A percentile compares a stretch with the other conserved stretches of the same genome.
Conservation (phyloP, 2,113 vertebrate species). For the Tympanuchus pallidicinctus region DNA sequence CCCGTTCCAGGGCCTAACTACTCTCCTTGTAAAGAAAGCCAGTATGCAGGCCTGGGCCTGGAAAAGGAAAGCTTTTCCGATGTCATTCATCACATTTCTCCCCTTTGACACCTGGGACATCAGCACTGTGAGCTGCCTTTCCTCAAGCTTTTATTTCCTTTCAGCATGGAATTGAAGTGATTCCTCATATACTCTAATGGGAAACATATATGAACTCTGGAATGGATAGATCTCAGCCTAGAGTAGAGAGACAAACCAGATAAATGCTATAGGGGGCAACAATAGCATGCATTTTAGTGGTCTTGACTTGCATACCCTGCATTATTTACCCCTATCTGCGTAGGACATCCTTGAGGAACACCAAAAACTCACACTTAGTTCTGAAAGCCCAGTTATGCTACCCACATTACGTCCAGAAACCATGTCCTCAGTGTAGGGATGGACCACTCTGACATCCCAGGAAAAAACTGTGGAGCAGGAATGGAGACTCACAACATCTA, state of each 20-base stretch:
- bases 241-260: neutral
- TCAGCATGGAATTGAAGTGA: accelerated
- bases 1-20: too few species aligned
- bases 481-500: neutral
- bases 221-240: neutral
- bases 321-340: neutral
- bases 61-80: neutral
- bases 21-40: too few species aligned
- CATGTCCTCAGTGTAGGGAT: neutral
- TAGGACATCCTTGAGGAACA: neutral
- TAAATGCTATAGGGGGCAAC: neutral
- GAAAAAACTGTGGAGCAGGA: neutral
- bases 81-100: neutral
- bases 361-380: neutral
- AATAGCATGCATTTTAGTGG: neutral
- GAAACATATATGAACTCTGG: neutral
- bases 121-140: neutral
- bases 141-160: neutral
- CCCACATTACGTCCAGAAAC: neutral
- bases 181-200: neutral
- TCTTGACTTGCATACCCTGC: neutral
- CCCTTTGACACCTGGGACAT: neutral
- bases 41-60: neutral
- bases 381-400: neutral
- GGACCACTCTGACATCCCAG: neutral